Base-by-base conservation (phyloP, 2,888 invertebrate species). In the Eurytoma adleriae region DNA sequence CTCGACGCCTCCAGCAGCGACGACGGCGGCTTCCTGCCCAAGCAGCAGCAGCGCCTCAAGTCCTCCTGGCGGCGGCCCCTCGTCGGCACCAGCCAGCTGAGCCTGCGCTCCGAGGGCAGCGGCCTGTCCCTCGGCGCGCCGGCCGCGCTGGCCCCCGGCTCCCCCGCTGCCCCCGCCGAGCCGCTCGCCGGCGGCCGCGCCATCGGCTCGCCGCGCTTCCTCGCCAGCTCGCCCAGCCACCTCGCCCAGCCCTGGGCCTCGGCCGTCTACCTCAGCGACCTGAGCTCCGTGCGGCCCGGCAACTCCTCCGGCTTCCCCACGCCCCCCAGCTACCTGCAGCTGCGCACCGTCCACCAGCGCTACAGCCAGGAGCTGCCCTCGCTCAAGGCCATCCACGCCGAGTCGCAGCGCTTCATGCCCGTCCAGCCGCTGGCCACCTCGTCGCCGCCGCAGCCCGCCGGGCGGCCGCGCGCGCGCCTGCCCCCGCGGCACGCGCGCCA, bases 251-350 rank as follows among this genome's bases (percentile, higher is more conserved):
- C 77, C 20, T 95, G 95, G 93, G 77, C 75, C 0, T 94, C 95
- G 20, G 94, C 95, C 75, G 92, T 95, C 82, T 96, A 96, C 91
- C 95, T 96, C 87, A 96, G 96, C 89, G 97, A 97, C 91, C 93
- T 97, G 86, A 97, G 97, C 91, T 96, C 96, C 62, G 97, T 97
- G 81, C 94, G 95, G 68, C 95, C 94, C 87, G 95, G 96, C 64
- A 78, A 78, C 86, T 95, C 96, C 86, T 93, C 95, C 72, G 96
- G 96, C 0, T 83, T 83, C 69, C 83, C 84, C 24, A 83, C 83
- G 18, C 81, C 83, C 0, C 95, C 95, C 12, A 94, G 94, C 83
- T 94, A 94, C 83, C 92, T 94, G 83, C 94, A 94, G 82, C 90
- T 94, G 87, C 92, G 94, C 64, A 93, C 93, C 83, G 92, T 95